A percentile compares a stretch with the other conserved stretches of the same genome.
phyloP scores from a whole-genome alignment of 2,797 vertebrate species.

The Peromyscus nudipes region DNA sequence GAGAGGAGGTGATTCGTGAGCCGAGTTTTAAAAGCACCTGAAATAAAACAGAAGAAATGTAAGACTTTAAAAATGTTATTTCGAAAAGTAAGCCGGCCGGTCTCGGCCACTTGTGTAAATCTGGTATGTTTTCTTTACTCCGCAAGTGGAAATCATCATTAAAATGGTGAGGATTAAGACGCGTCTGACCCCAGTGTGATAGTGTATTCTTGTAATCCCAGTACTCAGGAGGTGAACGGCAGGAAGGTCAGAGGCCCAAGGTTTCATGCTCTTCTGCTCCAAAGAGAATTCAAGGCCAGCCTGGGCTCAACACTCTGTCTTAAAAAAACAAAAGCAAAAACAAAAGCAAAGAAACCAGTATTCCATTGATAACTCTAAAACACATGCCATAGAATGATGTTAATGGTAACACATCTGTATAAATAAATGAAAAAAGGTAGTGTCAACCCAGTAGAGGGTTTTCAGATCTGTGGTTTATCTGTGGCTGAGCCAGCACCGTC shows the following conservation, averaged over 20 bases:
- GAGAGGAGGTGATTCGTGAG: background rate
- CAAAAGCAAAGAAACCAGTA: background rate
- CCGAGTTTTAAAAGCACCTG: background rate
- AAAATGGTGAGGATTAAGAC: slow-evolving; percentile 15
- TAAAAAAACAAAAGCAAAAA: accelerated
- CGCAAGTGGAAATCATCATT: background rate
- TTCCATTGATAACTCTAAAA: background rate
- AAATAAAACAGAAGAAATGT: slow-evolving; percentile 19
- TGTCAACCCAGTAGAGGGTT: background rate
- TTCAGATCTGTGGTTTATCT: background rate
- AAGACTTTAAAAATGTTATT: background rate
- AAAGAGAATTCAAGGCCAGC: background rate
- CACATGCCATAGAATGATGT: background rate
- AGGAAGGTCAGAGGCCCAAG: background rate
- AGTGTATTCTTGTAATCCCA: background rate
- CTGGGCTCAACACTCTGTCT: background rate
- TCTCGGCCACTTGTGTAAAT: background rate
- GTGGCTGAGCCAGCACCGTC: background rate
- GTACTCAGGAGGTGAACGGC: background rate
- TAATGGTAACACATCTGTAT: background rate
- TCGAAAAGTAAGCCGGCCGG: background rate
- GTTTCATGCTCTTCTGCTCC: background rate
- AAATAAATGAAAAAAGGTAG: background rate
- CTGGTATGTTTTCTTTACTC: background rate
- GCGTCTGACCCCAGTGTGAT: background rate